Evolutionary conservation across 1,140 invertebrate species (phyloP).

Genomic region (Nasonia vitripennis): DNA sequence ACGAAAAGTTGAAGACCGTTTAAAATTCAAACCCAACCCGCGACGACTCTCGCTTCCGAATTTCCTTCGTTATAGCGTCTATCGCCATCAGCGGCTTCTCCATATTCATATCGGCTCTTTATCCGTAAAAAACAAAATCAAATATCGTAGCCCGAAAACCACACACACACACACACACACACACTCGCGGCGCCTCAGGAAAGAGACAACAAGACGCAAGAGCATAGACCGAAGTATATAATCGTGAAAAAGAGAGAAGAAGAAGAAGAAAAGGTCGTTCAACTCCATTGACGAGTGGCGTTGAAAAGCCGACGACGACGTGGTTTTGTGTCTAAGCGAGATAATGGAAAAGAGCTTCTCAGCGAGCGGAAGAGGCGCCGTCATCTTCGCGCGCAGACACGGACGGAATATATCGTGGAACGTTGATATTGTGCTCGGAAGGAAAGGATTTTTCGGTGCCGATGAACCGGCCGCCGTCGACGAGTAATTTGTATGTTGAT

Average conservation of each 20-base stretch:
- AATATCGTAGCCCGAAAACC: no score
- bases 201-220: neutral
- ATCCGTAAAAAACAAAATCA: neutral
- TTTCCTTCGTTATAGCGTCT: neutral
- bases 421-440: neutral
- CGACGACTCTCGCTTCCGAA: neutral
- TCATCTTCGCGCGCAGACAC: conserved; percentile 20
- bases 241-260: neutral
- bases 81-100: neutral
- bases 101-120: neutral
- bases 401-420: conserved; percentile 21
- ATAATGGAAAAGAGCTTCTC: conserved; percentile 15
- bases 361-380: conserved; percentile 23
- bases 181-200: no score
- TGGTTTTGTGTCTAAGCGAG: conserved; percentile 12
- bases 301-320: neutral
- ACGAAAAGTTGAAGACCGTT: no score
- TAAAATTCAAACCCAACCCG: neutral
- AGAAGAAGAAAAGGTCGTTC: neutral
- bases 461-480: neutral
- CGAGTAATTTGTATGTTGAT: neutral
- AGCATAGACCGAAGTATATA: neutral
- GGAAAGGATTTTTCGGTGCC: conserved; percentile 29
- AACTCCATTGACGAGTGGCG: neutral
- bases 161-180: no score